A percentile compares a stretch with the other conserved stretches of the same genome.
Evolutionary conservation across 1,140 invertebrate genomes (phyloP).

Genomic region (Akabosia matsudoensis): DNA sequence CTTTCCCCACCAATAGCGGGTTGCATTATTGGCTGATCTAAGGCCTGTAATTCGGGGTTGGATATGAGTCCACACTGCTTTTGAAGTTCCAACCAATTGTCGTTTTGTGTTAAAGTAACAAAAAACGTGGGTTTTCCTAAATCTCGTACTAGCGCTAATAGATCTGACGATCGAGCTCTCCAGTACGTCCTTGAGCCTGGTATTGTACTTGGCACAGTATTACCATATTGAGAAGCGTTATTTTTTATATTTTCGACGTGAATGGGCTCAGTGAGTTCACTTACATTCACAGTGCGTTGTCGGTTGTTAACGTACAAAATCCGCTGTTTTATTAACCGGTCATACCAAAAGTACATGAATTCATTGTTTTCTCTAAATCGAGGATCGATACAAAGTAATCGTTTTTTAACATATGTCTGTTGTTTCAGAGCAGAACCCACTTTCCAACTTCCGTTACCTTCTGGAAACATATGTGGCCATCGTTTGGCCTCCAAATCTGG

Average conservation of each 20-base stretch:
- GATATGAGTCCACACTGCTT: not conserved
- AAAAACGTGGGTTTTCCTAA: not conserved
- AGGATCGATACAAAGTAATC: not conserved
- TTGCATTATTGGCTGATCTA: not conserved
- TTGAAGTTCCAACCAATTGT: not conserved
- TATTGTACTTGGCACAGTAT: not conserved
- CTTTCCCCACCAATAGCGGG: not conserved
- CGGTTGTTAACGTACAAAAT: not conserved
- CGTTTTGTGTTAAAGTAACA: not conserved
- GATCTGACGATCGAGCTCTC: not conserved
- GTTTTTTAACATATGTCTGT: not conserved
- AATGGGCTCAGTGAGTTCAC: not conserved
- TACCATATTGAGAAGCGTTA: not conserved
- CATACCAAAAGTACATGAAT: slow-evolving; percentile 3
- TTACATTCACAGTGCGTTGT: not conserved
- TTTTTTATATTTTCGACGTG: not conserved
- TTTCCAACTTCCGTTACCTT: slow-evolving; percentile 1
- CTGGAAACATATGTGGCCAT: slow-evolving; percentile 5
- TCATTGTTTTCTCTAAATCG: not conserved
- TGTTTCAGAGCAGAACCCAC: not conserved
- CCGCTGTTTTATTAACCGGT: not conserved
- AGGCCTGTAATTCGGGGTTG: not conserved
- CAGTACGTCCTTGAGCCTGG: not conserved
- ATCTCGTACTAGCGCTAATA: not conserved
- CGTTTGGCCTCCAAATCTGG: not conserved